phyloP scores from a whole-genome alignment of 2,113 vertebrate species.

The Cisticola juncidis region DNA sequence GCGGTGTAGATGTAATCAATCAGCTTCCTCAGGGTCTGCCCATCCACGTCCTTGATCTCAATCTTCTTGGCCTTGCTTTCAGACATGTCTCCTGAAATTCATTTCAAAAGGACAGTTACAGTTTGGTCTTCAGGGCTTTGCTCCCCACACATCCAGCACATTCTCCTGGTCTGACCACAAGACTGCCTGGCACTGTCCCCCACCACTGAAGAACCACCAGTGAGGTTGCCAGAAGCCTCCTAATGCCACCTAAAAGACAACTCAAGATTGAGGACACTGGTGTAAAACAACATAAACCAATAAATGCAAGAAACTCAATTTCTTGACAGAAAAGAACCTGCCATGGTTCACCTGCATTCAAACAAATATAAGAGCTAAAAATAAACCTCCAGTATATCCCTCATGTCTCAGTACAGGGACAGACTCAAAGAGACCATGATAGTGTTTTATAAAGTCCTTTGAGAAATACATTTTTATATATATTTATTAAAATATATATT shows the following conservation, averaged over 20 bases:
- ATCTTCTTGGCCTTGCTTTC: conserved; percentile 94
- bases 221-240: not conserved
- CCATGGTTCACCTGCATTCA: not conserved
- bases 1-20: conserved; percentile 96
- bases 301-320: not conserved
- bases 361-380: not conserved
- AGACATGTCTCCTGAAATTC: conserved; percentile 89
- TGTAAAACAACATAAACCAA: not conserved
- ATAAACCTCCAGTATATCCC: not conserved
- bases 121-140: not conserved
- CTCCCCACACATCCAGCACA: not conserved
- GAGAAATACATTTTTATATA: not conserved
- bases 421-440: not conserved
- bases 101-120: conserved; percentile 25
- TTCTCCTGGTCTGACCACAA: not conserved
- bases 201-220: not conserved
- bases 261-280: not conserved
- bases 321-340: not conserved
- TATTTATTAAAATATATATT: not conserved
- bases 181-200: not conserved
- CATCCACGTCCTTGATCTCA: conserved; percentile 92
- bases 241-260: not conserved
- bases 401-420: not conserved
- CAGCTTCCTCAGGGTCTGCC: conserved; percentile 87
- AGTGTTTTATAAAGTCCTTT: not conserved